phyloP scores from a whole-genome alignment of 1,140 invertebrate genomes.

The Scaptomyza pallida region DNA sequence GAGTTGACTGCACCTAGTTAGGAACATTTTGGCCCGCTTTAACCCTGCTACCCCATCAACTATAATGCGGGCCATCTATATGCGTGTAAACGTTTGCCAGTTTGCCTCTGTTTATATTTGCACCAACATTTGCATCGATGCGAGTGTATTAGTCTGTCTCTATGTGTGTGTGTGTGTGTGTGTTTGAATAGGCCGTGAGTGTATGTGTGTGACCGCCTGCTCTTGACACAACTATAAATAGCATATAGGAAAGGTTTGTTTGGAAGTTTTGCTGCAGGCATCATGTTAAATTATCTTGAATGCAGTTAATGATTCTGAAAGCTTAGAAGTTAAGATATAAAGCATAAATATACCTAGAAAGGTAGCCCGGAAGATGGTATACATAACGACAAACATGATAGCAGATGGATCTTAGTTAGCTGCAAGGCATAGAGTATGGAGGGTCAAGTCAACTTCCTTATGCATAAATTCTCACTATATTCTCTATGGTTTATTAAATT shows the following conservation, averaged over 20 bases:
- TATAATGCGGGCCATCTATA: constrained; percentile 80
- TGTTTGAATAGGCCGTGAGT: neutral
- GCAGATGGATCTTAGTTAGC: too few species aligned
- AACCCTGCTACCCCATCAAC: constrained; percentile 6
- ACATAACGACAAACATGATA: too few species aligned
- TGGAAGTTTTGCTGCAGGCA: constrained; percentile 41
- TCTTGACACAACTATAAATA: constrained; percentile 66
- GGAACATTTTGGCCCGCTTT: constrained; percentile 7
- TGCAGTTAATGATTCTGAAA: neutral
- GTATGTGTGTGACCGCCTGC: constrained; percentile 47
- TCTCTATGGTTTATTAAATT: constrained; percentile 36
- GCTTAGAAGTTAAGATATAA: too few species aligned
- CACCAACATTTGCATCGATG: constrained; percentile 37
- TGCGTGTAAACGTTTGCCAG: constrained; percentile 64
- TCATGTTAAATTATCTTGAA: constrained; percentile 2
- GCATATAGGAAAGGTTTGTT: constrained; percentile 43
- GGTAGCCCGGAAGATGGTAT: too few species aligned
- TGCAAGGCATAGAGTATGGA: too few species aligned
- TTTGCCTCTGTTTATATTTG: constrained; percentile 59
- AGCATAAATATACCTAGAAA: too few species aligned
- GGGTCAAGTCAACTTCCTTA: too few species aligned
- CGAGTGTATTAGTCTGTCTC: constrained; percentile 7
- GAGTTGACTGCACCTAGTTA: constrained; percentile 67
- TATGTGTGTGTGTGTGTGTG: constrained; percentile 3
- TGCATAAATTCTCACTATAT: neutral